A percentile compares a stretch with the other conserved stretches of the same genome.
These are phyloP conservation scores for Apodemus sylvaticus DNA, from an alignment of 2,113 vertebrate species.

Conservation along the genomic window DNA sequence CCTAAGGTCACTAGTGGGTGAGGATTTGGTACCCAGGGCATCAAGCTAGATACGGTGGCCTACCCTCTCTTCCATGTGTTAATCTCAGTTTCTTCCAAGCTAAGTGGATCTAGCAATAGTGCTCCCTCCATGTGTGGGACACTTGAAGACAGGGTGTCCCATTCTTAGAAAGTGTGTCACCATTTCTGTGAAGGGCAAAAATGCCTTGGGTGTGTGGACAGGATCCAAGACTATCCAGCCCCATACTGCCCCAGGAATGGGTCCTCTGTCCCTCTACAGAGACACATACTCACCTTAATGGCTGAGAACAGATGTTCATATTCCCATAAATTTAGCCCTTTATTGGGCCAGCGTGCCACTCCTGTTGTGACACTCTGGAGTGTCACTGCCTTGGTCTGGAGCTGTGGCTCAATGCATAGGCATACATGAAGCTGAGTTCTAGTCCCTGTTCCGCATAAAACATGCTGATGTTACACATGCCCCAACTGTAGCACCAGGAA, in stretches of 20 bases:
- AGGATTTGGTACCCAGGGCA: neutral
- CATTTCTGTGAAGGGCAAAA: neutral
- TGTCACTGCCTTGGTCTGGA: neutral
- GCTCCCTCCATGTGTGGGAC: neutral
- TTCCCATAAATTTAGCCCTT: neutral
- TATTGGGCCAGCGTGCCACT: neutral
- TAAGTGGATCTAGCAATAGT: fast-evolving
- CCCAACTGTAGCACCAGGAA: no score
- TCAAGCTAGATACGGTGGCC: fast-evolving
- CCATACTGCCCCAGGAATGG: neutral
- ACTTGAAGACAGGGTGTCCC: neutral
- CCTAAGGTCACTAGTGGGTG: fast-evolving
- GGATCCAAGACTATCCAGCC: neutral
- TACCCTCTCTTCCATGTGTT: fast-evolving
- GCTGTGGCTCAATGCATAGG: neutral
- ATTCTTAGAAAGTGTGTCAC: fast-evolving
- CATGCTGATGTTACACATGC: no score
- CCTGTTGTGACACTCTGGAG: neutral
- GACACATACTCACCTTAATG: neutral
- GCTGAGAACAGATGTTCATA: neutral
- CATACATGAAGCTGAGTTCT: neutral
- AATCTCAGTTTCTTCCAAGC: neutral
- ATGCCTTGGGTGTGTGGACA: neutral
- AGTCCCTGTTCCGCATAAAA: neutral
- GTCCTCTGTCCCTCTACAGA: neutral